These are phyloP conservation scores for Phengaris alcon DNA, from an alignment of 2,888 invertebrate genomes.

Conservation along the genomic window DNA sequence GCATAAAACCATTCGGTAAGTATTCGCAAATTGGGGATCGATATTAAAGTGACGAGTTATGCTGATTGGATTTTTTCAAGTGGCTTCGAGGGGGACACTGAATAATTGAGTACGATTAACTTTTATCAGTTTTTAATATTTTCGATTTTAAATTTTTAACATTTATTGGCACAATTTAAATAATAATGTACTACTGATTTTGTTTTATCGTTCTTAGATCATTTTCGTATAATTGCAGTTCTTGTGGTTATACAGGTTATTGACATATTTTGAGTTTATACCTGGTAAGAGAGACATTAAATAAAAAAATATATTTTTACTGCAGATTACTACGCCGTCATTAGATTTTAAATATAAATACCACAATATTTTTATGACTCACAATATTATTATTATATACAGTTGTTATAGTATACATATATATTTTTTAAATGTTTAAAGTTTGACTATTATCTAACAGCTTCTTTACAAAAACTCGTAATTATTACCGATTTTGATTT, in stretches of 20 bases:
- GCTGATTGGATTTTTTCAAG: conserved; percentile 79
- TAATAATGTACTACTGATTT: conserved; percentile 32
- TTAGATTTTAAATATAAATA: too few species aligned
- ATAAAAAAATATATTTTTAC: too few species aligned
- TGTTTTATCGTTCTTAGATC: conserved; percentile 20
- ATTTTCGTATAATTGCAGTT: background rate
- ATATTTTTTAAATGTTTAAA: too few species aligned
- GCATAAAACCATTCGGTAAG: conserved; percentile 76
- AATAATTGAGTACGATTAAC: conserved; percentile 74
- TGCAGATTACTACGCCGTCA: too few species aligned
- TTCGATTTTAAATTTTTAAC: conserved; percentile 40
- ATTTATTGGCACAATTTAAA: conserved; percentile 34
- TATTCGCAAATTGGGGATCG: conserved; percentile 75
- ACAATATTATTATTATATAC: too few species aligned
- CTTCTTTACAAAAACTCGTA: too few species aligned
- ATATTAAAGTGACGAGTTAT: conserved; percentile 77
- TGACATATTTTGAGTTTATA: background rate
- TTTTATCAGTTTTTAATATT: conserved; percentile 50
- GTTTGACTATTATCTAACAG: too few species aligned
- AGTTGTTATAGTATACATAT: too few species aligned
- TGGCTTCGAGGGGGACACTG: conserved; percentile 66
- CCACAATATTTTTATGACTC: too few species aligned
- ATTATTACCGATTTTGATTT: background rate
- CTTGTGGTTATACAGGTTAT: background rate
- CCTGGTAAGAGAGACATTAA: too few species aligned